Percentiles rank a stretch among this genome's conserved stretches.
phyloP scores from a whole-genome alignment of 2,113 vertebrate genomes.

The Mastomys natalensis region DNA sequence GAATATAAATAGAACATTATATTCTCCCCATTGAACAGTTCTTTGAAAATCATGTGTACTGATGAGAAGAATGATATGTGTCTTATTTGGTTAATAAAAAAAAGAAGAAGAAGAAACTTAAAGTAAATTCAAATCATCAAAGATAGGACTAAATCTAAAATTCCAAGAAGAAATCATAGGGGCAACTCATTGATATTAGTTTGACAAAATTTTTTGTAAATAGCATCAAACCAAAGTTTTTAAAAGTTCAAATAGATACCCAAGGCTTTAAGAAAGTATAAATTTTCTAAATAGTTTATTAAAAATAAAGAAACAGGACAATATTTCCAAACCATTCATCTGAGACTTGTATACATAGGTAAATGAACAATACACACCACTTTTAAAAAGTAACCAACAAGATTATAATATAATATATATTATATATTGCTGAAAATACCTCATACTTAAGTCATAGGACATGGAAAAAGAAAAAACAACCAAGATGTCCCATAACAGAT shows the following conservation, averaged over 20 bases:
- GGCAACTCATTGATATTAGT: not conserved
- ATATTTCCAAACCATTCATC: not conserved
- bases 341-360: not conserved
- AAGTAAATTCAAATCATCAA: not conserved
- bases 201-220: not conserved
- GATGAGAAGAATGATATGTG: not conserved
- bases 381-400: not conserved
- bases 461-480: too few relatives aligned
- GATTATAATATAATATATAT: too few relatives aligned
- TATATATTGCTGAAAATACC: not conserved
- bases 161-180: not conserved
- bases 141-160: not conserved
- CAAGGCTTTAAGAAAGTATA: not conserved
- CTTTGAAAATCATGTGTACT: not conserved
- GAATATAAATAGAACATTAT: not conserved
- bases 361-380: not conserved
- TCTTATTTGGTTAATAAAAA: not conserved
- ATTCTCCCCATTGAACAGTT: not conserved
- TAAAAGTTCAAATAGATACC: not conserved
- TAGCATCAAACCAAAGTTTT: not conserved
- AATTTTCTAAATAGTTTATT: not conserved
- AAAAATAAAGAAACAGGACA: not conserved
- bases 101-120: not conserved
- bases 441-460: not conserved
- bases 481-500: too few relatives aligned